Conservation (phyloP, 2,797 vertebrate species). For the Sebastes trivittatus region DNA sequence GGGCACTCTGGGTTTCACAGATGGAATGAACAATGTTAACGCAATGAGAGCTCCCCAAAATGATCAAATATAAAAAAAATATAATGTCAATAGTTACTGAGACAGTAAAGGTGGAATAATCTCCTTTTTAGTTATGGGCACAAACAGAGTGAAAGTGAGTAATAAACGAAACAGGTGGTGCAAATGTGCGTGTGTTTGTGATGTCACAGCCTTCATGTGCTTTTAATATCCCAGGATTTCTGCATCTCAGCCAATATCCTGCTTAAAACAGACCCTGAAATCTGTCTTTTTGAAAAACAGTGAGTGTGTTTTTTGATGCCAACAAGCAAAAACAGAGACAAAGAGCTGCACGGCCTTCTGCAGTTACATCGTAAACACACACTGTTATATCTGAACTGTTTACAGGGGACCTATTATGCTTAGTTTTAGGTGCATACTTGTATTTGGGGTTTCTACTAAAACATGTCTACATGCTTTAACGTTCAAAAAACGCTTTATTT, state of each 20-base stretch:
- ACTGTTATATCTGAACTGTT: neutral
- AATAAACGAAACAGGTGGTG: neutral
- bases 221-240: conserved; percentile 39
- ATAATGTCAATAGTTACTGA: neutral
- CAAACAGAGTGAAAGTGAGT: neutral
- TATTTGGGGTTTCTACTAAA: no score
- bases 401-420: no score
- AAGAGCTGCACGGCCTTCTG: neutral
- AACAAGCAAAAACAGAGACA: neutral
- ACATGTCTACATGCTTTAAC: no score
- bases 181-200: neutral
- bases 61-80: neutral
- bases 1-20: conserved; percentile 32
- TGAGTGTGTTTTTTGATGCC: neutral
- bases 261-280: conserved; percentile 31
- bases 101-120: neutral
- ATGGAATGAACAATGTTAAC: conserved; percentile 32
- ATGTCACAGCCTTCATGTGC: neutral
- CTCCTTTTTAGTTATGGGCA: neutral
- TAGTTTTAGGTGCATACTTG: no score
- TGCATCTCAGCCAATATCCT: conserved; percentile 27
- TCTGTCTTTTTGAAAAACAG: conserved; percentile 27
- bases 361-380: neutral
- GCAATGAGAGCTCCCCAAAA: conserved; percentile 5
- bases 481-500: no score